Percentiles rank a stretch among this genome's conserved stretches.
Evolutionary conservation across 1,140 invertebrate species (phyloP).

Genomic region (Propsilocerus akamusi): DNA sequence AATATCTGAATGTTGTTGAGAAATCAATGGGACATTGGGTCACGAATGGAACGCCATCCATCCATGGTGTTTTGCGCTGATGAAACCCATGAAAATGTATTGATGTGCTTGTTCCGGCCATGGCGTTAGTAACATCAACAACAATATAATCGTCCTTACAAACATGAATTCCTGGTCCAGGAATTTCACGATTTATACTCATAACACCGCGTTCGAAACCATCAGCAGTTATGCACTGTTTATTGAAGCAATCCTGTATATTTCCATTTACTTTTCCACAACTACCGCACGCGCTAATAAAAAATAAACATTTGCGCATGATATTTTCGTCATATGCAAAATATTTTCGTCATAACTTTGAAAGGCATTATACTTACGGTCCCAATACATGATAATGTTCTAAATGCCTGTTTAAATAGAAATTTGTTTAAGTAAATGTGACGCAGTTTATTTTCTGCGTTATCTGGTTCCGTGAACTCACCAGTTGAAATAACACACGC

Average conservation of each 20-base stretch:
- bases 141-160: conserved; percentile 65
- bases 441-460: no score
- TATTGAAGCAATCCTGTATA: conserved; percentile 30
- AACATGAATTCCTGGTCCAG: conserved; percentile 62
- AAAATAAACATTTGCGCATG: no score
- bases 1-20: conserved; percentile 54
- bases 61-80: conserved; percentile 49
- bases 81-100: conserved; percentile 64
- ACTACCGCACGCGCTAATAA: conserved; percentile 32
- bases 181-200: conserved; percentile 53
- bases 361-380: background rate
- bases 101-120: conserved; percentile 41
- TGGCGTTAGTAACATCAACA: conserved; percentile 51
- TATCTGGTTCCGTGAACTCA: no score
- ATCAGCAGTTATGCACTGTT: conserved; percentile 45
- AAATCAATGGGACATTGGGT: conserved; percentile 59
- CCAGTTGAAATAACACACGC: background rate
- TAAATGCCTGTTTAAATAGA: background rate
- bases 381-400: background rate
- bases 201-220: conserved; percentile 42
- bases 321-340: no score
- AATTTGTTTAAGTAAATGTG: no score
- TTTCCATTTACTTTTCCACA: conserved; percentile 39
- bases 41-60: conserved; percentile 62
- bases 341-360: no score